phyloP scores from a whole-genome alignment of 2,888 invertebrate genomes.

The Iphiclides podalirius region DNA sequence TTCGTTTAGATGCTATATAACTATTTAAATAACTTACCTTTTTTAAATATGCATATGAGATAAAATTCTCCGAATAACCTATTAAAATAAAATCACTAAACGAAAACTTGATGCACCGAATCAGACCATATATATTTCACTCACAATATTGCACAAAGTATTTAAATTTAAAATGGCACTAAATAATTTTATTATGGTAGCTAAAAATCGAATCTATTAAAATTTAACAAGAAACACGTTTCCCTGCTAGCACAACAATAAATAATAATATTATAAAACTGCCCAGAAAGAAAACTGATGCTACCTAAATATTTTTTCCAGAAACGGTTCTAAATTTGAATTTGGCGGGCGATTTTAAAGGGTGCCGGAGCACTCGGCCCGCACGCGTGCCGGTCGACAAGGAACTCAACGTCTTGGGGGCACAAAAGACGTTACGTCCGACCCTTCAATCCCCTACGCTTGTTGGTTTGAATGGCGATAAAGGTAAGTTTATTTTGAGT shows the following conservation, averaged over 20 bases:
- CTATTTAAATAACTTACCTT: too few species aligned
- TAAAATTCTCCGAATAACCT: too few species aligned
- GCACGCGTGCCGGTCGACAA: constrained; percentile 67
- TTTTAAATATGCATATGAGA: too few species aligned
- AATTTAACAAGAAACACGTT: neutral
- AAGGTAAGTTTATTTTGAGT: constrained; percentile 53
- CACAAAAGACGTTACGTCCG: constrained; percentile 71
- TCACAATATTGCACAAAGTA: constrained; percentile 40
- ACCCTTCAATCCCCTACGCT: constrained; percentile 68
- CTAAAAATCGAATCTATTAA: too few species aligned
- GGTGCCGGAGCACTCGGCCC: constrained; percentile 51
- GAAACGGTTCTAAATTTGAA: constrained; percentile 38
- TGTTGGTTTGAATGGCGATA: constrained; percentile 57
- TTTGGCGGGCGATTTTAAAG: constrained; percentile 47
- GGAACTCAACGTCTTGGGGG: constrained; percentile 70
- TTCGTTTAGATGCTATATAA: too few species aligned
- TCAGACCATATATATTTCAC: constrained; percentile 48
- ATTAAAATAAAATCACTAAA: constrained; percentile 30
- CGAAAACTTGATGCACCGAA: constrained; percentile 38
- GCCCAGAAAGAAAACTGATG: too few species aligned
- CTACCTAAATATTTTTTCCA: neutral
- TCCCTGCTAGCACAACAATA: neutral
- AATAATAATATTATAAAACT: constrained; percentile 11
- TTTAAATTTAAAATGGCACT: constrained; percentile 10
- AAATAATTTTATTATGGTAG: too few species aligned